Conservation (phyloP, 2,113 vertebrate genomes). For the cattle (Bos taurus) region ARS-UCD2.0 NC_037346.1:33298001-33298500, state of each 20-base stretch:
- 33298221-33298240: background rate
- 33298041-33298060: background rate
- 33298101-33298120: background rate
- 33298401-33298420: background rate
- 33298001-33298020: background rate
- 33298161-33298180: background rate
- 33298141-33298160: background rate
- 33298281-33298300: rapidly evolving
- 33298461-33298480: background rate
- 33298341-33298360: background rate
- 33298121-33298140: background rate
- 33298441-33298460: background rate
- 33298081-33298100: background rate
- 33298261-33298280: background rate
- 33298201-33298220: background rate
- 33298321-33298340: background rate
- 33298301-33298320: background rate
- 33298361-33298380: background rate
- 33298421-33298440: background rate
- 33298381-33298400: background rate
- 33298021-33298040: background rate
- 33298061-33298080: background rate
- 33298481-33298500: background rate
- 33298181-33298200: background rate
- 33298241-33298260: background rate